Base-by-base conservation (phyloP, 2,113 vertebrate genomes). In the Serinus canaria region DNA sequence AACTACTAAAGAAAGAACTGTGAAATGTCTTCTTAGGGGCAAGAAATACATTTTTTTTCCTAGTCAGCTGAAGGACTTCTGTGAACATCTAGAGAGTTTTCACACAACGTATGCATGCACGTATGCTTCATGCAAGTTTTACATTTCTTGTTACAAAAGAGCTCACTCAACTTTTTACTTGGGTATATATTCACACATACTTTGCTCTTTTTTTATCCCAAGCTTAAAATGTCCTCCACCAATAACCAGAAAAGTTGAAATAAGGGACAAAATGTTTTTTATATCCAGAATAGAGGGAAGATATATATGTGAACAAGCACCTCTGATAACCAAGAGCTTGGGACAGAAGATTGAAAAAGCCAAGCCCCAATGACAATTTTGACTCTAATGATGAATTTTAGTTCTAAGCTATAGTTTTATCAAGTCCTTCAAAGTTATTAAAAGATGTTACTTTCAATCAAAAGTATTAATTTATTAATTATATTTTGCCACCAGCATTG, bases 401-500 rank as follows among this genome's bases (percentile, higher is more conserved):
- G 9, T 70, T 76, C 55, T 37, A 70, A 77, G 18, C 15, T 67
- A 52, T 22, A 84, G 30, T 66, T 84, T 21, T 33, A 63, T 43
- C n/a, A 80, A 72, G 25, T 44, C 31, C 43, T 68, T 68, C 22
- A 49, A 90, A 94, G 68, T 83, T 90, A 73, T 53, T 85, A 95
- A 73, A 90, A 92, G 22, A 79, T 94, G 31, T 39, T 81, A 25
- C 25, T 87, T 22, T 35, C 31, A 68, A 70, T 81, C 27, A 89
- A 89, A 95, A 86, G 63, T 63, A 74, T 44, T 64, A 83, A 87
- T 70, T 33, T 93, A 83, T 76, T 84, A 87, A 89, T 87, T 92
- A 60, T 82, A 94, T 87, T 95, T 94, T 91, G 92, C 80, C 87
- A 95, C 44, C 77, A 93, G 89, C 91, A 87, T 21, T 78, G 56